Evolutionary conservation across 2,113 vertebrate species (phyloP), one percentile per base, ranked within the genome.

Genomic region (Mustela nigripes): DNA sequence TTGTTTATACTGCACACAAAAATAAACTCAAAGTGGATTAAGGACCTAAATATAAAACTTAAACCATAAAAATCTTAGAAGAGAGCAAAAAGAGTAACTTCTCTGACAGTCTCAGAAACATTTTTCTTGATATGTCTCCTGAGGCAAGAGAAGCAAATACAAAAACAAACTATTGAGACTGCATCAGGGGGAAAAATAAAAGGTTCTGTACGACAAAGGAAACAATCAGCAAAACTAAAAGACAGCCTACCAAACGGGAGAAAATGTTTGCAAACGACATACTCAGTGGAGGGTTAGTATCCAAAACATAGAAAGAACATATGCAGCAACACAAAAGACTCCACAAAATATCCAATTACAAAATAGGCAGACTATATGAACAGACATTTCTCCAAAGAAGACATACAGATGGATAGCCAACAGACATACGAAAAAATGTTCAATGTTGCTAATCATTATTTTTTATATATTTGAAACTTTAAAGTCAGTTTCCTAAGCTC

Each of bases 401-500:
- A 74, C 12, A 15, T 74, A 74, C 42, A 76, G 39, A 28, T 76
- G 14, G 14, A 45, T 28, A 42, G 1, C 42, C 12, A 76, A 76
- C 42, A 76, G 42, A 76, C 24, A 16, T 76, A 16, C 45, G 24
- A 76, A 48, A 76, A 76, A 26, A 45, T 76, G 24, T 26, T 76
- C 42, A 76, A 2, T 48, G 42, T 76, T 76, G 42, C 24, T 76
- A 48, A 48, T 76, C 3, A 76, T 69, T 69, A 69, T 69, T 69
- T 69, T 85, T 97, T 96, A 31, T 94, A 97, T 91, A 97, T 96
- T 36, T 98, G 92, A 98, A 98, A 97, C 98, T 96, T 93, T 98
- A 89, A 96, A 97, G 97, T 98, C 97, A 97, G 97, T 99, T 99
- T 99, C 99, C 98, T 99, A 94, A 96, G 97, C 94, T 97, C 97